Evolutionary conservation across 2,888 invertebrate genomes (phyloP).

Genomic region (Drosophila melanosoma): DNA sequence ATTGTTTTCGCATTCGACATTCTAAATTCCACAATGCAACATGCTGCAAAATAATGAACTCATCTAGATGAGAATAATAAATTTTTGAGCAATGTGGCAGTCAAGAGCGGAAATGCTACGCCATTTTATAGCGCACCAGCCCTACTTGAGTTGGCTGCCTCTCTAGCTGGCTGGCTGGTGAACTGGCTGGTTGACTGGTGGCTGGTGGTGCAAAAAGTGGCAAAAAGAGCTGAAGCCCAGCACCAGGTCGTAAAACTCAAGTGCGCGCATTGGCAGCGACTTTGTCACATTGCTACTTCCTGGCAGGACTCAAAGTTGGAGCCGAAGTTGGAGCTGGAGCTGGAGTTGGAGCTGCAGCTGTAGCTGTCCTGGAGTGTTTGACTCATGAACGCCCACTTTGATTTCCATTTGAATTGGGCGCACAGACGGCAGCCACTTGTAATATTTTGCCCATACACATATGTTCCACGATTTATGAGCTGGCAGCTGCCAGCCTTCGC

Average conservation of each 20-base stretch:
- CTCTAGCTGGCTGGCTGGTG: not conserved
- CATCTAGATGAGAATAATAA: conserved; percentile 80
- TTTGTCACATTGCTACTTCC: conserved; percentile 71
- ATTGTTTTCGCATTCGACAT: conserved; percentile 82
- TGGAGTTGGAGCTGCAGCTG: conserved; percentile 14
- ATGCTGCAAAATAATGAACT: conserved; percentile 80
- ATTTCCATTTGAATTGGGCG: conserved; percentile 83
- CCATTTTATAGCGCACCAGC: conserved; percentile 60
- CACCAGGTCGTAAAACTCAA: conserved; percentile 78
- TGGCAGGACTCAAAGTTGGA: conserved; percentile 28
- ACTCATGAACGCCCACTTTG: conserved; percentile 84
- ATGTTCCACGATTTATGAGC: conserved; percentile 82
- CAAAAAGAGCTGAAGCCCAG: conserved; percentile 49
- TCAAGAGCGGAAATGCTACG: conserved; percentile 45
- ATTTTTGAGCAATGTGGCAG: conserved; percentile 66
- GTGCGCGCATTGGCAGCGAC: conserved; percentile 71
- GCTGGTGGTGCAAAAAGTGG: conserved; percentile 21
- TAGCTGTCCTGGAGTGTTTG: conserved; percentile 70
- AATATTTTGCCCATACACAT: conserved; percentile 82
- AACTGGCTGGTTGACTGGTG: not conserved
- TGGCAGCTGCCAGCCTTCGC: conserved; percentile 12
- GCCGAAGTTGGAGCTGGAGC: not conserved
- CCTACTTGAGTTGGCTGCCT: conserved; percentile 20
- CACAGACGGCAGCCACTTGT: conserved; percentile 70
- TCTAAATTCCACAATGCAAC: conserved; percentile 39